phyloP scores from a whole-genome alignment of 2,113 vertebrate genomes.

The Bubo bubo region DNA sequence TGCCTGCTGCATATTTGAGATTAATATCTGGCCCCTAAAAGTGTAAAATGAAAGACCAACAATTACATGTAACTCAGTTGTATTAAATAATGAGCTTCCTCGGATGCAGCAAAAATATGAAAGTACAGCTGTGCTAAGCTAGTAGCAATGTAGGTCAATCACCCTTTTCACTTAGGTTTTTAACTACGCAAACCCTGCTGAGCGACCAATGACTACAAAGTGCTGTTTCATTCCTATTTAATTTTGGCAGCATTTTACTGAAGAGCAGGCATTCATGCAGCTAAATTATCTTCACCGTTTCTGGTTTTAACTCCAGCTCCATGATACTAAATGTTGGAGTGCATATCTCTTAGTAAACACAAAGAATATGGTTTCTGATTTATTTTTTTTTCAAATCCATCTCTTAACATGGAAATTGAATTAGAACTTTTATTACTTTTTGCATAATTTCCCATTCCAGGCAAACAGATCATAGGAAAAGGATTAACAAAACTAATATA shows the following conservation, averaged over 20 bases:
- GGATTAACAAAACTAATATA: neutral
- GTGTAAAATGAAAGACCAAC: slow-evolving; percentile 53
- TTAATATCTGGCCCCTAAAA: slow-evolving; percentile 56
- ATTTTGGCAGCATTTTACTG: slow-evolving; percentile 74
- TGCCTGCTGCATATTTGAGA: neutral
- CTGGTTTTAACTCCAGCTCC: slow-evolving; percentile 63
- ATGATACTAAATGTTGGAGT: slow-evolving; percentile 58
- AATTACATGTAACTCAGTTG: slow-evolving; percentile 68
- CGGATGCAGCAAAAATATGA: slow-evolving; percentile 61
- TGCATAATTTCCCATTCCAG: slow-evolving; percentile 47
- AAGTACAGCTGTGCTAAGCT: slow-evolving; percentile 74
- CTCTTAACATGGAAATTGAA: slow-evolving; percentile 63
- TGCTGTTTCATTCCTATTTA: slow-evolving; percentile 75
- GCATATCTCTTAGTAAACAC: slow-evolving; percentile 66
- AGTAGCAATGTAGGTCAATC: slow-evolving; percentile 76
- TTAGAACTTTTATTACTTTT: slow-evolving; percentile 61
- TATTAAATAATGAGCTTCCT: slow-evolving; percentile 77
- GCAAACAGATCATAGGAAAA: neutral
- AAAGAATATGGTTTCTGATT: slow-evolving; percentile 43
- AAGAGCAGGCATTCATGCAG: slow-evolving; percentile 71
- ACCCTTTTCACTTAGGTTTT: slow-evolving; percentile 76
- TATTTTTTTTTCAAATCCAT: neutral
- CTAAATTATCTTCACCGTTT: slow-evolving; percentile 71
- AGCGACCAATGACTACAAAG: slow-evolving; percentile 76
- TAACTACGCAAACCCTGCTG: slow-evolving; percentile 74